Evolutionary conservation across 2,113 vertebrate genomes (phyloP), one percentile per base, ranked within the genome.

Genomic region (Oryzias celebensis): DNA sequence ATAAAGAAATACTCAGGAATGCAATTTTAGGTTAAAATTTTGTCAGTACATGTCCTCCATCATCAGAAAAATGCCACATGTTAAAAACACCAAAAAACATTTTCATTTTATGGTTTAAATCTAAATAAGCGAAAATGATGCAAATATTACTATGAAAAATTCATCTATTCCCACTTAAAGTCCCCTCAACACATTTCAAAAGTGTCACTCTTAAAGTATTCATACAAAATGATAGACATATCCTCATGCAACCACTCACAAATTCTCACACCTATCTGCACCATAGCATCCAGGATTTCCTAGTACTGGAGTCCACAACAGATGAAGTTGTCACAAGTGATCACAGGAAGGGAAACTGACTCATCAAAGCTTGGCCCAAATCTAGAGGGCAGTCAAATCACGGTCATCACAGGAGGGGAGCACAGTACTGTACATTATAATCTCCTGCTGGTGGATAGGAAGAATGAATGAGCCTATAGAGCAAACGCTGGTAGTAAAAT

Each of bases 281-380:
- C 56, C 80, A 66, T 49, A 65, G 52, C 67, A 65, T 62, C 13
- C 45, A 52, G 55, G 56, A 77, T 65, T 77, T 65, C 52, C 56
- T 67, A 45, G 64, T 83, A 77, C 76, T 60, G 57, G 75, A 58
- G 78, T 24, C 17, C 14, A 60, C 80, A 71, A 78, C 59, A 68
- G 76, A 85, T 62, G 68, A 83, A 52, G 65, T 71, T 47, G 66
- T 53, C 66, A 81, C 75, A 78, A 76, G 48, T 86, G 73, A 57
- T 78, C 84, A 78, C 62, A 52, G 69, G 73, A 61, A 87, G 73
- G 74, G 65, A 86, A 77, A 69, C 84, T 88, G 80, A 91, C 76
- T 91, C 87, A 85, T 84, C 79, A 81, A 84, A 82, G 76, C 60
- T 52, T 64, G 79, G 75, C 76, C 75, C 72, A 79, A 78, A 88